A percentile compares a stretch with the other conserved stretches of the same genome.
Conservation (phyloP, 30 jellyfish, hydroid and myxozoan genomes). For the Hydractinia symbiolongicarpus region DNA sequence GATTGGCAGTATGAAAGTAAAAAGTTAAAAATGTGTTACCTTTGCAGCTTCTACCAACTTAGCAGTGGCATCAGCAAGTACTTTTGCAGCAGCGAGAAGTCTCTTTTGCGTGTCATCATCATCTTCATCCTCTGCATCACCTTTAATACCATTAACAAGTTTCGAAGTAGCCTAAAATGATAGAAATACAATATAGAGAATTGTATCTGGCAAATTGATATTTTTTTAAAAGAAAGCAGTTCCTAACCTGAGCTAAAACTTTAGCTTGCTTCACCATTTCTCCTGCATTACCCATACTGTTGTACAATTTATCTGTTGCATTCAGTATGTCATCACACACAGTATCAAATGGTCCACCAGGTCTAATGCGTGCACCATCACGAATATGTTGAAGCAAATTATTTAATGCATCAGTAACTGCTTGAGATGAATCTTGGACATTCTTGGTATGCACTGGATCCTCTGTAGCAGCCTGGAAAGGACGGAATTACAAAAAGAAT, state of each 20-base stretch:
- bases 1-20: too few species aligned
- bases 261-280: conserved; percentile 96
- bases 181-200: neutral
- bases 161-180: conserved; percentile 76
- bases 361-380: conserved; percentile 62
- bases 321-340: conserved; percentile 91
- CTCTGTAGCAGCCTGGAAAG: conserved; percentile 60
- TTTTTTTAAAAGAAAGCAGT: too few species aligned
- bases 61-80: conserved; percentile 94
- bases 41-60: conserved; percentile 87
- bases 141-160: conserved; percentile 83
- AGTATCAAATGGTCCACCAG: conserved; percentile 90
- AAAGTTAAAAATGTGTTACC: conserved; percentile 28
- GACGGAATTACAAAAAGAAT: neutral
- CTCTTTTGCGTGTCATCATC: conserved; percentile 83
- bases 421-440: conserved; percentile 77
- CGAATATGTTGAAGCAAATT: conserved; percentile 72
- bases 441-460: conserved; percentile 55
- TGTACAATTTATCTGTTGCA: conserved; percentile 87
- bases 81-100: conserved; percentile 87
- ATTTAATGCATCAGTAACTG: conserved; percentile 90
- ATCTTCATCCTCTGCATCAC: conserved; percentile 86
- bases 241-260: conserved; percentile 78
- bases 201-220: neutral
- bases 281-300: conserved; percentile 97